Percentiles rank a stretch among this genome's conserved stretches.
phyloP scores from a whole-genome alignment of 2,797 vertebrate species.

The Euthynnus affinis region DNA sequence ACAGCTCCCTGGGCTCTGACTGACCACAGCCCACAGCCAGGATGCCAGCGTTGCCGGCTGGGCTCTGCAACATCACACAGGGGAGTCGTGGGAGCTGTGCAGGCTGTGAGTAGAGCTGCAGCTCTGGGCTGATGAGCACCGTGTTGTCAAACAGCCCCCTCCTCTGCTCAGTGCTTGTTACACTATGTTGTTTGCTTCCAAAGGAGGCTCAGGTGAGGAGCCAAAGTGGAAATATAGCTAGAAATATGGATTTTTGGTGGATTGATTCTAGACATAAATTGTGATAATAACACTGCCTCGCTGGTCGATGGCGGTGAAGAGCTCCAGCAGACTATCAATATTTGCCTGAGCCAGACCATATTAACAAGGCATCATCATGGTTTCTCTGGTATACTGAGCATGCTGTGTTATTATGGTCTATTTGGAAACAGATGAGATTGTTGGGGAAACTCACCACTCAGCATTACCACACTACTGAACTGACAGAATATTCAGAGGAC shows the following conservation, averaged over 20 bases:
- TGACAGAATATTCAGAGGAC: slow-evolving; percentile 29
- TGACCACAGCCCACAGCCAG: slow-evolving; percentile 77
- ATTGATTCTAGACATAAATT: slow-evolving; percentile 65
- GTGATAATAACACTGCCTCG: slow-evolving; percentile 66
- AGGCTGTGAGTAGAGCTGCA: slow-evolving; percentile 57
- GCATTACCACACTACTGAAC: slow-evolving; percentile 30
- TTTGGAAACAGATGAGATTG: slow-evolving; percentile 69
- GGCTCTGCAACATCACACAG: slow-evolving; percentile 72
- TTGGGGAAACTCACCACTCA: slow-evolving; percentile 51
- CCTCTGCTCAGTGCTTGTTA: slow-evolving; percentile 76
- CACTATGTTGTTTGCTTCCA: slow-evolving; percentile 53
- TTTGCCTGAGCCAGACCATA: slow-evolving; percentile 66
- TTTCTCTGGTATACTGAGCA: slow-evolving; percentile 58
- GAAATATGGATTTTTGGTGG: slow-evolving; percentile 47
- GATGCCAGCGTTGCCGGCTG: slow-evolving; percentile 66
- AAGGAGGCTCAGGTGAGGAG: slow-evolving; percentile 53
- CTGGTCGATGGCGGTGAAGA: slow-evolving; percentile 54
- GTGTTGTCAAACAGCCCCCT: slow-evolving; percentile 81
- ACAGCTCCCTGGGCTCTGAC: slow-evolving; percentile 75
- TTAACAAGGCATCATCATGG: slow-evolving; percentile 68
- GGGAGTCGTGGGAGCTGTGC: slow-evolving; percentile 70
- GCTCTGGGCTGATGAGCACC: slow-evolving; percentile 53
- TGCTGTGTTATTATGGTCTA: slow-evolving; percentile 53
- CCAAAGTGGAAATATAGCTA: slow-evolving; percentile 33
- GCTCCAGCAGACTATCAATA: slow-evolving; percentile 71